Conservation (phyloP, 2,888 invertebrate species). For the Lasius platythorax region DNA sequence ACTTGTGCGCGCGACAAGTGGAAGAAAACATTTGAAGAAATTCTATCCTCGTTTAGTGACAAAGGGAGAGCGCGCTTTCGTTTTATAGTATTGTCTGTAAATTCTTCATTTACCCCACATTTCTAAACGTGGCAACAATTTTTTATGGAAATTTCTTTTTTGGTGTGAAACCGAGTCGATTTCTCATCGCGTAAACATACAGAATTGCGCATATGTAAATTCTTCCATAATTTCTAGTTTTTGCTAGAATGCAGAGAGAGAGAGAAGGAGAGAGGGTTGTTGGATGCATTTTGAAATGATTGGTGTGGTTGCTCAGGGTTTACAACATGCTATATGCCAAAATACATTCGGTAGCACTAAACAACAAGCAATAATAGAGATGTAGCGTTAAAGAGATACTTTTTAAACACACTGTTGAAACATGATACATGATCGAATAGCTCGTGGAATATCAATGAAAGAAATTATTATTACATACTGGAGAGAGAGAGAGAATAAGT, state of each 20-base stretch:
- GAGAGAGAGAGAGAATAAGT: constrained; percentile 55
- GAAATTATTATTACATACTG: constrained; percentile 70
- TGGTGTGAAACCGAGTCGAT: not conserved
- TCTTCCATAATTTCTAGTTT: constrained; percentile 42
- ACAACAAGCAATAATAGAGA: constrained; percentile 84
- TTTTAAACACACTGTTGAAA: constrained; percentile 68
- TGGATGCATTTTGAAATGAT: constrained; percentile 73
- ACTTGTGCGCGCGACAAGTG: constrained; percentile 40
- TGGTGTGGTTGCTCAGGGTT: constrained; percentile 81
- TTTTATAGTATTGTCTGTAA: constrained; percentile 28
- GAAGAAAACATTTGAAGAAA: constrained; percentile 27
- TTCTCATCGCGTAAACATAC: constrained; percentile 14
- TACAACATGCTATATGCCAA: constrained; percentile 84
- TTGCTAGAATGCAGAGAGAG: constrained; percentile 20
- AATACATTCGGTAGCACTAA: constrained; percentile 83
- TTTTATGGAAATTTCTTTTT: constrained; percentile 4
- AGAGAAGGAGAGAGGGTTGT: constrained; percentile 46
- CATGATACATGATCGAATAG: constrained; percentile 62
- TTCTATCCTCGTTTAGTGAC: constrained; percentile 3
- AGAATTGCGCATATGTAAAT: constrained; percentile 35
- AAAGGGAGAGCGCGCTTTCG: not conserved
- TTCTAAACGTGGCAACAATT: constrained; percentile 38
- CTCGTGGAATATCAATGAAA: constrained; percentile 70
- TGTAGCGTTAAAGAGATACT: constrained; percentile 71
- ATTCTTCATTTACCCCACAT: constrained; percentile 43